Percentiles rank a stretch among this genome's conserved stretches.
Evolutionary conservation across 2,113 vertebrate species (phyloP).

Genomic region (Nycticebus coucang): DNA sequence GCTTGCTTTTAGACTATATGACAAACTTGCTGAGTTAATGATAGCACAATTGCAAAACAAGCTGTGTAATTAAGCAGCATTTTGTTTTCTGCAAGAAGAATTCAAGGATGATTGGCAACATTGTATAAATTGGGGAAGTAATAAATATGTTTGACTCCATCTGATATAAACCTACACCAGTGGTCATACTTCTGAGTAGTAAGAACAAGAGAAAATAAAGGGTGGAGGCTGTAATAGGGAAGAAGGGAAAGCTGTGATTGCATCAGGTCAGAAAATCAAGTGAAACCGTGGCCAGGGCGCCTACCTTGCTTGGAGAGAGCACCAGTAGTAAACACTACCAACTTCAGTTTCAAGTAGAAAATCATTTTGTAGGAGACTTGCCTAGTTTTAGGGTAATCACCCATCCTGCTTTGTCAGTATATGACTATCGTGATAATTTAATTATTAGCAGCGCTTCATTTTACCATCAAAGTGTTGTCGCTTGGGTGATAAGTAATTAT

Average conservation of each 20-base stretch:
- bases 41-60: constrained; percentile 5
- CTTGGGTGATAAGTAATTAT: constrained; percentile 10
- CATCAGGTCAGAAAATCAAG: not conserved
- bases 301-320: not conserved
- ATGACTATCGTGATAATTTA: not conserved
- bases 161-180: not conserved
- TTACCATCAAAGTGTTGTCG: not conserved
- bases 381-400: not conserved
- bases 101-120: not conserved
- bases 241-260: not conserved
- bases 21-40: constrained; percentile 24
- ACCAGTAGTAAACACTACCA: not conserved
- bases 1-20: constrained; percentile 11
- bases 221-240: not conserved
- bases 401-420: not conserved
- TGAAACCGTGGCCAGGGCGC: not conserved
- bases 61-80: constrained; percentile 5
- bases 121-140: not conserved
- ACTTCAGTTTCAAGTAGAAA: not conserved
- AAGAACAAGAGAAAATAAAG: not conserved
- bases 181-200: not conserved
- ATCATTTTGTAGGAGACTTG: not conserved
- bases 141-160: not conserved
- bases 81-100: constrained; percentile 18
- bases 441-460: constrained; percentile 32